These are phyloP conservation scores for Australoheros facetus DNA, from an alignment of 2,797 vertebrate species.

Conservation along the genomic window DNA sequence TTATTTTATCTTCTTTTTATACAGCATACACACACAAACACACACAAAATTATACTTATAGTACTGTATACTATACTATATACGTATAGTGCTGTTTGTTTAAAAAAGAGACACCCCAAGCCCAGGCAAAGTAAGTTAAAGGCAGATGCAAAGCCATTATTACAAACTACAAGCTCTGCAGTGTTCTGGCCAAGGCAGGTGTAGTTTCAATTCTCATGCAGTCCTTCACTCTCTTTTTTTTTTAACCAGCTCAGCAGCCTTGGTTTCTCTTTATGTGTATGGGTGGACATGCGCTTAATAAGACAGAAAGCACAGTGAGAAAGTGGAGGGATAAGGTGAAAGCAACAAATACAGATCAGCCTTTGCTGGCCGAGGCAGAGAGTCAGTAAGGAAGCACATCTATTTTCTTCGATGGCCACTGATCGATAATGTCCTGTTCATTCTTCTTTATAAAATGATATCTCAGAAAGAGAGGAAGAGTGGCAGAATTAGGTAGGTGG, in stretches of 20 bases:
- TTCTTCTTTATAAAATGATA: slow-evolving; percentile 59
- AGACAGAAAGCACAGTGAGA: slow-evolving; percentile 41
- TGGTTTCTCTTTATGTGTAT: slow-evolving; percentile 40
- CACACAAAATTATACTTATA: neutral
- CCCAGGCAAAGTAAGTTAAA: slow-evolving; percentile 47
- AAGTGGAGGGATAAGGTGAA: slow-evolving; percentile 44
- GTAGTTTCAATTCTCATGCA: slow-evolving; percentile 35
- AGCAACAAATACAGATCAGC: slow-evolving; percentile 43
- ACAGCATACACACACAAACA: slow-evolving; percentile 15
- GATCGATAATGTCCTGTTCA: slow-evolving; percentile 58
- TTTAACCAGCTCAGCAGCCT: slow-evolving; percentile 50
- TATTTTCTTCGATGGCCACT: slow-evolving; percentile 58
- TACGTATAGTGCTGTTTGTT: neutral
- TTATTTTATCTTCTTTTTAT: slow-evolving; percentile 36
- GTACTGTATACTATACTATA: too few relatives aligned
- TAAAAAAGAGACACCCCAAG: neutral
- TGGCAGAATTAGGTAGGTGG: slow-evolving; percentile 36
- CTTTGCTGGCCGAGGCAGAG: slow-evolving; percentile 31
- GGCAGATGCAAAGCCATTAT: slow-evolving; percentile 50
- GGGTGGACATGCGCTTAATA: slow-evolving; percentile 50
- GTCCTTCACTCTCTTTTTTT: slow-evolving; percentile 26
- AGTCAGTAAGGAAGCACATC: slow-evolving; percentile 49
- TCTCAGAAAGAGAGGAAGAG: slow-evolving; percentile 36
- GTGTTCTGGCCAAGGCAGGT: slow-evolving; percentile 53
- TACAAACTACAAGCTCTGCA: slow-evolving; percentile 58